Percentiles rank a stretch among this genome's conserved stretches.
Evolutionary conservation across 30 jellyfish, hydroid and myxozoan genomes (phyloP).

Genomic region (Cassiopea andromeda): DNA sequence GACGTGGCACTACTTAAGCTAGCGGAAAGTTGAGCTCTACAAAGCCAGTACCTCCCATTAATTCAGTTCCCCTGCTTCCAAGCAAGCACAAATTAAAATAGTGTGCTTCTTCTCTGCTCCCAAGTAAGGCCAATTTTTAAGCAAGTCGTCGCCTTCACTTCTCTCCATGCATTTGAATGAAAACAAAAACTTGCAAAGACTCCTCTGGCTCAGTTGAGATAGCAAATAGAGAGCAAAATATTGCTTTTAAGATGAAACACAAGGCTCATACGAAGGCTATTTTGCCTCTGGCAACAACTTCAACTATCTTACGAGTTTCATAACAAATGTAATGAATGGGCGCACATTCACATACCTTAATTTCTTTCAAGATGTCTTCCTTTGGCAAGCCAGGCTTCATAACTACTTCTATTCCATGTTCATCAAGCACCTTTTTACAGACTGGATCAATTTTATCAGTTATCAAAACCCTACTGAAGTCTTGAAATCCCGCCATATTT

Average conservation of each 20-base stretch:
- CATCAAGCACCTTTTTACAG: conserved; percentile 64
- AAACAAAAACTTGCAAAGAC: too few species aligned
- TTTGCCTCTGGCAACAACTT: neutral
- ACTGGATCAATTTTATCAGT: conserved; percentile 81
- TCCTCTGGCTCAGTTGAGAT: too few species aligned
- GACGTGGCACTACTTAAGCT: too few species aligned
- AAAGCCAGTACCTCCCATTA: too few species aligned
- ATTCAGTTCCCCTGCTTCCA: too few species aligned
- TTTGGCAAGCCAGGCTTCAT: conserved; percentile 85
- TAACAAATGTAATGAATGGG: neutral
- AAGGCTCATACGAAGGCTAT: neutral
- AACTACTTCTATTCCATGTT: conserved; percentile 67
- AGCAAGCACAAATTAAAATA: too few species aligned
- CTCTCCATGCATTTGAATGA: too few species aligned
- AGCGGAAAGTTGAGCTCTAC: too few species aligned
- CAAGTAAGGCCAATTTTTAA: too few species aligned
- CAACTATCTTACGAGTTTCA: neutral
- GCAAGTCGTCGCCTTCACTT: too few species aligned
- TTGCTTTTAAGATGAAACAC: neutral
- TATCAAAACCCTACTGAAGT: conserved; percentile 63
- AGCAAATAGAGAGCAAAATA: too few species aligned
- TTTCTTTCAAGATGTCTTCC: conserved; percentile 49
- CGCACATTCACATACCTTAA: conserved; percentile 52
- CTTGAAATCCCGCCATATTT: conserved; percentile 59
- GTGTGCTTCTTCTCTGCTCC: too few species aligned